Percentiles rank a stretch among this genome's conserved stretches.
These are phyloP conservation scores for Cremastinae sp. DNA, from an alignment of 2,888 invertebrate species.

Conservation along the genomic window DNA sequence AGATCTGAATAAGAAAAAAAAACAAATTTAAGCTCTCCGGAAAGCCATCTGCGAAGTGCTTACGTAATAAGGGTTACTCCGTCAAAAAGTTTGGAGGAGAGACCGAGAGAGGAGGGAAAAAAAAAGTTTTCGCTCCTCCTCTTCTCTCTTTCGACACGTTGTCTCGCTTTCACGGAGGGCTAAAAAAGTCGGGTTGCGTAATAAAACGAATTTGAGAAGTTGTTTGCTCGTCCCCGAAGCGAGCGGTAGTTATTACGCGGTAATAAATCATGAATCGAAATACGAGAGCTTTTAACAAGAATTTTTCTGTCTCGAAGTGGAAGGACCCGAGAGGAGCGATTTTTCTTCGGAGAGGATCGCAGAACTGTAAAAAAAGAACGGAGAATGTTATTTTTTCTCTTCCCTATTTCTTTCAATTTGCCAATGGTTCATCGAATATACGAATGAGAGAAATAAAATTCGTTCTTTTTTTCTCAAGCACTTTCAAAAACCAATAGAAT, in stretches of 20 bases:
- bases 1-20: neutral
- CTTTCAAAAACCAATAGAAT: slow-evolving; percentile 26
- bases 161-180: neutral
- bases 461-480: slow-evolving; percentile 25
- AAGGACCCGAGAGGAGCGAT: slow-evolving; percentile 4
- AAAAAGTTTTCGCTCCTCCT: slow-evolving; percentile 16
- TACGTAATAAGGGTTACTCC: slow-evolving; percentile 3
- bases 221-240: slow-evolving; percentile 24
- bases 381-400: slow-evolving; percentile 48
- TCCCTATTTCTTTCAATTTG: slow-evolving; percentile 39
- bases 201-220: slow-evolving; percentile 51
- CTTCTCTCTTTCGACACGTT: neutral
- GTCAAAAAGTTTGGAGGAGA: neutral
- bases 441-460: slow-evolving; percentile 28
- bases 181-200: slow-evolving; percentile 27
- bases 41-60: slow-evolving; percentile 12
- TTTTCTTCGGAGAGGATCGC: slow-evolving; percentile 10
- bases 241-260: slow-evolving; percentile 18
- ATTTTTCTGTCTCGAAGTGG: slow-evolving; percentile 9
- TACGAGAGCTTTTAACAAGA: slow-evolving; percentile 6
- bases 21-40: slow-evolving; percentile 12
- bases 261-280: slow-evolving; percentile 48
- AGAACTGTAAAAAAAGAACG: slow-evolving; percentile 28
- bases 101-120: neutral
- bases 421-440: slow-evolving; percentile 28